Conservation (phyloP, 2,113 vertebrate genomes). For the Pseudopipra pipra region DNA sequence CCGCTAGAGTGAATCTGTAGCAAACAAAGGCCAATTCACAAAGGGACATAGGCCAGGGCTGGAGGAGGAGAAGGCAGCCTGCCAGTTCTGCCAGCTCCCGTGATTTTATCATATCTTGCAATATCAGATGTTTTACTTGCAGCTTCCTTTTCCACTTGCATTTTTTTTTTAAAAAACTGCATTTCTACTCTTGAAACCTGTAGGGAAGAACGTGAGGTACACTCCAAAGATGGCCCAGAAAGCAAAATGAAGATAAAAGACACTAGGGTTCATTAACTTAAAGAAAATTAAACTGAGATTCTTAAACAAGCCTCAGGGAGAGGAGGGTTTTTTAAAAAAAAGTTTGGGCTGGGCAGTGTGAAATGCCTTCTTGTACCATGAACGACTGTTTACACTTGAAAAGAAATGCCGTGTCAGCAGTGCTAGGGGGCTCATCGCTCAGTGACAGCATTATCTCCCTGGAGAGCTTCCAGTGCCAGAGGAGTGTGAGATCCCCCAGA, state of each 20-base stretch:
- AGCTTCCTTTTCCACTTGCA: not conserved
- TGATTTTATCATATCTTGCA: constrained; percentile 14
- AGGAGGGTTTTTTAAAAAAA: not conserved
- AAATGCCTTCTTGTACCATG: not conserved
- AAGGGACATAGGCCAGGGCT: not conserved
- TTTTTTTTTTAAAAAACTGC: not conserved
- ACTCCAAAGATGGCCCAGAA: not conserved
- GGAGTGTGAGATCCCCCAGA: not conserved
- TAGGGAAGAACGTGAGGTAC: not conserved
- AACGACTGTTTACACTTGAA: constrained; percentile 18
- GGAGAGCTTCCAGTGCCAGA: not conserved
- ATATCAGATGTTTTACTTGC: constrained; percentile 1
- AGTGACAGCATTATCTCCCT: not conserved
- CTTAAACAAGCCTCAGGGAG: not conserved
- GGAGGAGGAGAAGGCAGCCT: constrained; percentile 36
- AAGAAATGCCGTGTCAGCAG: constrained; percentile 29
- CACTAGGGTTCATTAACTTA: not conserved
- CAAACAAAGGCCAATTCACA: constrained; percentile 60
- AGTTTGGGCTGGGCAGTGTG: not conserved
- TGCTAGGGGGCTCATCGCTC: not conserved
- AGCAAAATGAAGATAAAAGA: not conserved
- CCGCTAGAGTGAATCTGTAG: constrained; percentile 23
- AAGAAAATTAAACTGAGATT: not conserved
- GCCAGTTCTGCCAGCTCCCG: constrained; percentile 24
- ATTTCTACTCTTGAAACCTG: not conserved